phyloP scores from a whole-genome alignment of 92 coral and sea anemone species.

The Heliopora coerulea region DNA sequence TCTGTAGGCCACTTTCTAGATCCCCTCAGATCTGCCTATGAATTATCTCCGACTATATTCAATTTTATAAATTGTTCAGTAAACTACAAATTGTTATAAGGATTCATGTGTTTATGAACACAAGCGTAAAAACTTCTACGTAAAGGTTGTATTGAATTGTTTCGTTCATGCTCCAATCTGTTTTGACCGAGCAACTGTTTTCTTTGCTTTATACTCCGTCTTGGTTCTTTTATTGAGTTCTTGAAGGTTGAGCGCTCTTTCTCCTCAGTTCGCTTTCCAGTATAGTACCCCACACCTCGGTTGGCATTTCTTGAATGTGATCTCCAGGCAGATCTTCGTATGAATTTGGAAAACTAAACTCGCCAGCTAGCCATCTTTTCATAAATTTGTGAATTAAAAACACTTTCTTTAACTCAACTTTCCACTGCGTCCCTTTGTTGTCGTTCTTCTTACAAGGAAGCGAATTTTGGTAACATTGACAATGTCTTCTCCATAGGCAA shows the following conservation, averaged over 20 bases:
- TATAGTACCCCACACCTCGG: constrained; percentile 86
- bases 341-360: constrained; percentile 61
- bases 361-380: constrained; percentile 76
- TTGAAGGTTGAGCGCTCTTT: constrained; percentile 12
- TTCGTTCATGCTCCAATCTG: too few species aligned
- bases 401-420: constrained; percentile 58
- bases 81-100: too few species aligned
- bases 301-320: constrained; percentile 65
- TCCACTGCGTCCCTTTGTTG: constrained; percentile 58
- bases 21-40: too few species aligned
- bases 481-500: constrained; percentile 70
- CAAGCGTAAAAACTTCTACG: too few species aligned
- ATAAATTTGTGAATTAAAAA: constrained; percentile 65
- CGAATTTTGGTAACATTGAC: constrained; percentile 51
- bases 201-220: not conserved
- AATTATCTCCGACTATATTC: too few species aligned
- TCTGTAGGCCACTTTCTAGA: too few species aligned
- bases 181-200: too few species aligned
- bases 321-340: constrained; percentile 70
- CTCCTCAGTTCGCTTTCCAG: constrained; percentile 71
- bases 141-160: too few species aligned
- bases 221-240: not conserved
- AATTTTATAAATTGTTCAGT: too few species aligned
- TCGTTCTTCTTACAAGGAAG: constrained; percentile 53
- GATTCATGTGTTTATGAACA: too few species aligned